These are phyloP conservation scores for Brachyalestes nurse DNA, from an alignment of 2,797 vertebrate species.

Conservation along the genomic window DNA sequence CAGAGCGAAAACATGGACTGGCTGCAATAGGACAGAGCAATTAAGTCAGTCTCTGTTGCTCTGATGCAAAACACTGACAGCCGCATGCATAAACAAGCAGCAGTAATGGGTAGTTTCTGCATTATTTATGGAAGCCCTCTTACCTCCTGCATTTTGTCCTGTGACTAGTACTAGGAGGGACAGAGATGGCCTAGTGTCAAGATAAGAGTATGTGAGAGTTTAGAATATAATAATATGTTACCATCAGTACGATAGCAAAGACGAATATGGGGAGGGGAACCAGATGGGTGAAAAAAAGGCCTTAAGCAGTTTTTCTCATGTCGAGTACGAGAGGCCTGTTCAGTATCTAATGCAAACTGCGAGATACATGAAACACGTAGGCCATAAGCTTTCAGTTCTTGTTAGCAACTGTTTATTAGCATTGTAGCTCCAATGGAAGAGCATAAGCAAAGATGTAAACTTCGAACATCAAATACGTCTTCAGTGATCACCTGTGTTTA, in stretches of 20 bases:
- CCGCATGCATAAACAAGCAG: conserved; percentile 9
- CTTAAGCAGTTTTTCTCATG: neutral
- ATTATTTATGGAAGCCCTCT: conserved; percentile 38
- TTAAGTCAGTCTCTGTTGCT: neutral
- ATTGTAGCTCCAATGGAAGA: neutral
- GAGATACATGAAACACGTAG: neutral
- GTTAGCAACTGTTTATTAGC: neutral
- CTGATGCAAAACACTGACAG: conserved; percentile 4
- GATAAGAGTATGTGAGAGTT: neutral
- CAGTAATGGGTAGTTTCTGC: neutral
- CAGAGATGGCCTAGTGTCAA: conserved; percentile 2
- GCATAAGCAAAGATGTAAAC: neutral
- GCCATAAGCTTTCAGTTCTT: neutral
- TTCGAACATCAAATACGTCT: neutral
- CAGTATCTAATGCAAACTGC: conserved; percentile 55
- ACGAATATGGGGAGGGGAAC: conserved; percentile 33
- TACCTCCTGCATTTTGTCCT: conserved; percentile 8
- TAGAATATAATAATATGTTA: neutral
- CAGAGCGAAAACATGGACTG: neutral
- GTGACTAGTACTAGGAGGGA: conserved; percentile 4
- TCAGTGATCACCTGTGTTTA: no score
- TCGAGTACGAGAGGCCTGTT: conserved; percentile 20
- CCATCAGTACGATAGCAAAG: conserved; percentile 19
- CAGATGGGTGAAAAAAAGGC: conserved; percentile 28
- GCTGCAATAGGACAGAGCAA: conserved; percentile 28